phyloP scores from a whole-genome alignment of 2,113 vertebrate species.

The Paradoxurus hermaphroditus region DNA sequence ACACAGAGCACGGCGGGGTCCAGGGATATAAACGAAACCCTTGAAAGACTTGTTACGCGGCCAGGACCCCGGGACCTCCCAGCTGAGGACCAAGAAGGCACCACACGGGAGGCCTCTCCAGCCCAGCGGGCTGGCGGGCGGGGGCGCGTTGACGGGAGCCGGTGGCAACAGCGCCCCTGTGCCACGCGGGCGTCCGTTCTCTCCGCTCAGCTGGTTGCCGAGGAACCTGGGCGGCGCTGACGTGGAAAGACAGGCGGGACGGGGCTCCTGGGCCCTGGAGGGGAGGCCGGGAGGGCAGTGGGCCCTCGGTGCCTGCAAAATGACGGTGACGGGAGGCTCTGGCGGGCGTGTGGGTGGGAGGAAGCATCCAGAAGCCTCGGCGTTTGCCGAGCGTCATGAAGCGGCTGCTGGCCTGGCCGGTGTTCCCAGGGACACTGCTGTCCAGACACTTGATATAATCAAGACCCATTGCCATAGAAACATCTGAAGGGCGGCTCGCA shows the following conservation, averaged over 20 bases:
- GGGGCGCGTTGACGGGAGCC: fast-evolving
- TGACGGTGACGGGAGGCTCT: fast-evolving
- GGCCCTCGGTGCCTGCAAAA: fast-evolving
- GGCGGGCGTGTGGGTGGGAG: fast-evolving
- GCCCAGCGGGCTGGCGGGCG: fast-evolving
- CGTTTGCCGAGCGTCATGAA: fast-evolving
- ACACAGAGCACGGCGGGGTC: fast-evolving
- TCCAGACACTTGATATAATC: slow-evolving; percentile 27
- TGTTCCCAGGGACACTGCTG: background rate
- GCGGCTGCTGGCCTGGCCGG: background rate
- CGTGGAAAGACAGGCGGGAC: fast-evolving
- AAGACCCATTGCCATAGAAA: slow-evolving; percentile 52
- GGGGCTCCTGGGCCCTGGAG: background rate
- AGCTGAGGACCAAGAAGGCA: fast-evolving
- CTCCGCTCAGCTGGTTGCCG: background rate
- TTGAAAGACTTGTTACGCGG: fast-evolving
- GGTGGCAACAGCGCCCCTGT: fast-evolving
- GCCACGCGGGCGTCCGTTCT: fast-evolving
- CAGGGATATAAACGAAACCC: background rate
- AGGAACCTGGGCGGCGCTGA: background rate
- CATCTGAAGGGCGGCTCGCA: background rate
- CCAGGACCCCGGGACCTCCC: background rate
- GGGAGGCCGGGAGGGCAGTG: fast-evolving
- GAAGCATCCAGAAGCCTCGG: fast-evolving
- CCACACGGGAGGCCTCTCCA: fast-evolving